Evolutionary conservation across 2,888 invertebrate species (phyloP), one percentile per base, ranked within the genome.

Genomic region (Chydorus sphaericus): DNA sequence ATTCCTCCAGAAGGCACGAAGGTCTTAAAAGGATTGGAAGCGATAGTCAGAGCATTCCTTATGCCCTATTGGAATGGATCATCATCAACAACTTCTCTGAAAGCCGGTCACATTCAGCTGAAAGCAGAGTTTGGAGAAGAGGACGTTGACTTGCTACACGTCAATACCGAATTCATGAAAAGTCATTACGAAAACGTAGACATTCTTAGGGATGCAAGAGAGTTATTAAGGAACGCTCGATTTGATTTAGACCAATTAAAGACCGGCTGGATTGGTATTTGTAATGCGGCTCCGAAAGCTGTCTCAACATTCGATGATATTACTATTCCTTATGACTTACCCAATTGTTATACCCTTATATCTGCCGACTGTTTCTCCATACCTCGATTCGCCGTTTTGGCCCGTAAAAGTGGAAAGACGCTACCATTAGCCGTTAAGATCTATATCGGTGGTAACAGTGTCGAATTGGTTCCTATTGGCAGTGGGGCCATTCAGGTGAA

Each of bases 371-470:
- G 57, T 23, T 38, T 38, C 4, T 14, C 29, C 26, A 31, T 38
- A 14, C 57, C 57, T 1, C 52, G 54, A 5, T 57, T 54, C 20
- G 57, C 57, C 11, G 36, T 57, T 23, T 54, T 57, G n/a, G 57
- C 49, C 10, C 54, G 44, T 20, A 53, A 57, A 29, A 36, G 23
- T 30, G 38, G 30, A 28, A 11, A 20, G 2, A 20, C 33, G 18
- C 39, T 57, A 11, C n/a, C n/a, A n/a, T 20, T 56, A 37, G 57
- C 53, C 11, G 57, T 28, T n/a, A 51, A 48, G 28, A 28, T 57
- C 23, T 55, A 53, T 30, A 29, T 57, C 16, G 57, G 57, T 31
- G 57, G 57, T 4, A 38, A 57, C 44, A 31, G 31, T 8, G 20
- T 57, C 29, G 57, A 57, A 48, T 29, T 57, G 11, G 8, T 18